phyloP scores from a whole-genome alignment of 2,113 vertebrate species.

The Ptychochromis oligacanthus region DNA sequence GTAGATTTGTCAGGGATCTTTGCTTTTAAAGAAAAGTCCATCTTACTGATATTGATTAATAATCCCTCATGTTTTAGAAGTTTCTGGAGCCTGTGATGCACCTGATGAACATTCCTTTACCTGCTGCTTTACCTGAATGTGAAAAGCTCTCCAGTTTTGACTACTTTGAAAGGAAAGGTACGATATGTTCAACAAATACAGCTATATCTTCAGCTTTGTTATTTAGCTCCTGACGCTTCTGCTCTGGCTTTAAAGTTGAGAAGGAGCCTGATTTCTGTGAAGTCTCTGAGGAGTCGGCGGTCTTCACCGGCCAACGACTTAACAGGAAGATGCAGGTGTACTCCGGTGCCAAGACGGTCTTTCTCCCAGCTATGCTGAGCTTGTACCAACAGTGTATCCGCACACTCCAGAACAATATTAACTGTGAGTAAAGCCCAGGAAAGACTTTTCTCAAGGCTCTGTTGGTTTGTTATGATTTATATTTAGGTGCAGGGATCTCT shows the following conservation, averaged over 20 bases:
- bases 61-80: conserved; percentile 44
- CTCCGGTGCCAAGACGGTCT: conserved; percentile 84
- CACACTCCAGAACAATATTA: conserved; percentile 89
- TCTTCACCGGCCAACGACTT: conserved; percentile 85
- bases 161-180: conserved; percentile 81
- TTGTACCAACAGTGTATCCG: conserved; percentile 89
- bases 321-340: conserved; percentile 92
- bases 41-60: background rate
- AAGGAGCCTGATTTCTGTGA: conserved; percentile 54
- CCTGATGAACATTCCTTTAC: conserved; percentile 82
- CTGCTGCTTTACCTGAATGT: conserved; percentile 77
- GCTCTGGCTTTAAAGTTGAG: conserved; percentile 54
- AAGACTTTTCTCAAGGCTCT: background rate
- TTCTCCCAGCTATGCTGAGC: conserved; percentile 86
- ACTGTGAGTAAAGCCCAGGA: conserved; percentile 79
- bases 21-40: background rate
- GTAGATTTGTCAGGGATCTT: conserved; percentile 39
- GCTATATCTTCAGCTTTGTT: background rate
- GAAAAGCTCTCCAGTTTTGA: conserved; percentile 70
- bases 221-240: background rate
- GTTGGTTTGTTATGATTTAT: background rate
- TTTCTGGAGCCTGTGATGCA: conserved; percentile 78
- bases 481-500: conserved; percentile 35
- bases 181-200: background rate
- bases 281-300: conserved; percentile 62